A percentile compares a stretch with the other conserved stretches of the same genome.
These are phyloP conservation scores for Drosophila arizonae DNA, from an alignment of 1,140 invertebrate genomes.

Conservation along the genomic window DNA sequence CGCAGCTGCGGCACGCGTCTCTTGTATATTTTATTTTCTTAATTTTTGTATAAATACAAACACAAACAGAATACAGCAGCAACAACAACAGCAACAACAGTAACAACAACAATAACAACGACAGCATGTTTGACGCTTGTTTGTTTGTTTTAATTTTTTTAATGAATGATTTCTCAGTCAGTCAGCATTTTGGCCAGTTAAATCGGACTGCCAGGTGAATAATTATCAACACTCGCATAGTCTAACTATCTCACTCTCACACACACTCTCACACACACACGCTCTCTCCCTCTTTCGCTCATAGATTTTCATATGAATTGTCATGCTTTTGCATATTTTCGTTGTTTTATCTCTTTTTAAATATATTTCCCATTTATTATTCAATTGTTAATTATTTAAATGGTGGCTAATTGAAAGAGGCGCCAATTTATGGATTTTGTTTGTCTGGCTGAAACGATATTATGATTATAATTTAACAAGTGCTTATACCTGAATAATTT, in stretches of 20 bases:
- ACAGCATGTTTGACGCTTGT: slow-evolving; percentile 65
- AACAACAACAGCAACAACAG: slow-evolving; percentile 1
- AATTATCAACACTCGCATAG: too few relatives aligned
- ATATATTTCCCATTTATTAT: slow-evolving; percentile 49
- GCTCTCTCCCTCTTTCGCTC: slow-evolving; percentile 16
- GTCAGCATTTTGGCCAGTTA: slow-evolving; percentile 44
- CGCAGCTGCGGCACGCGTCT: slow-evolving; percentile 75
- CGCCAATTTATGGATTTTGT: neutral
- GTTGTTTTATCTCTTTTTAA: slow-evolving; percentile 22
- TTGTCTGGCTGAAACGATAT: slow-evolving; percentile 14
- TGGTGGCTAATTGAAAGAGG: slow-evolving; percentile 46
- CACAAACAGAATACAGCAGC: slow-evolving; percentile 13
- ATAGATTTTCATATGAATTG: slow-evolving; percentile 68
- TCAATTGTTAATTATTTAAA: slow-evolving; percentile 63
- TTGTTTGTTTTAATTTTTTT: slow-evolving; percentile 72
- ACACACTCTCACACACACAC: slow-evolving; percentile 1
- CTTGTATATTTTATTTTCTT: slow-evolving; percentile 76
- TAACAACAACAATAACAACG: slow-evolving; percentile 2
- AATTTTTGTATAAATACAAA: slow-evolving; percentile 55
- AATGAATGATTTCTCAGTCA: slow-evolving; percentile 72
- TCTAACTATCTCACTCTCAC: slow-evolving; percentile 13
- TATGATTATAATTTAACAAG: slow-evolving; percentile 12
- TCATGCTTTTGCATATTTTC: slow-evolving; percentile 29
- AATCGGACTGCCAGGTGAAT: slow-evolving; percentile 19
- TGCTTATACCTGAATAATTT: slow-evolving; percentile 17